phyloP scores from a whole-genome alignment of 2,113 vertebrate species.

The Sinocyclocheilus anophthalmus region DNA sequence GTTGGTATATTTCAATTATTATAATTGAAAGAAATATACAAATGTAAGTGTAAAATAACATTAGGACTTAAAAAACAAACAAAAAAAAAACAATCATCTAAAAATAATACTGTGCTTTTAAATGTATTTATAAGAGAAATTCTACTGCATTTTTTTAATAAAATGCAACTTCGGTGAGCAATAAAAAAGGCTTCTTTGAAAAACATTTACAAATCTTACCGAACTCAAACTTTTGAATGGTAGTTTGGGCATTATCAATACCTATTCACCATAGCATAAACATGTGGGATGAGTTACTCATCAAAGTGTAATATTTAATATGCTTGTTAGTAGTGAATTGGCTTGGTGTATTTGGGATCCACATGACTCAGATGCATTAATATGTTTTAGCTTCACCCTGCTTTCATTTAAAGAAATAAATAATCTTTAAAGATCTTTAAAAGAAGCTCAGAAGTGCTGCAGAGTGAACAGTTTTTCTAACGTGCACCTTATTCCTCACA shows the following conservation, averaged over 20 bases:
- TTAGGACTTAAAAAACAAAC: no score
- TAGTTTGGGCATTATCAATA: background rate
- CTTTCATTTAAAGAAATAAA: slow-evolving; percentile 36
- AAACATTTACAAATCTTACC: background rate
- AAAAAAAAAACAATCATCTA: background rate
- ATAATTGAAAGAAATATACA: background rate
- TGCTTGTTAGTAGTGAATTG: background rate
- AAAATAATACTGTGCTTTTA: background rate
- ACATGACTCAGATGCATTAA: background rate
- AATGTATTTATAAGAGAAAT: background rate
- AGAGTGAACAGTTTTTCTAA: slow-evolving; percentile 13
- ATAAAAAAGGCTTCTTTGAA: no score
- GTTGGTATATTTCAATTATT: background rate
- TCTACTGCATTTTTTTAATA: no score
- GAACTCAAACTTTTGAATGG: background rate
- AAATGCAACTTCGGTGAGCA: no score
- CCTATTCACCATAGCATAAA: background rate
- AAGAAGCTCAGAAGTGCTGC: background rate
- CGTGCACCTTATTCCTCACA: slow-evolving; percentile 62
- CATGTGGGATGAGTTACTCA: background rate
- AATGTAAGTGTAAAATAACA: background rate
- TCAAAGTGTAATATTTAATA: background rate
- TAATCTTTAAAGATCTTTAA: background rate
- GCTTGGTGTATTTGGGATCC: background rate
- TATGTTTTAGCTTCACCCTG: slow-evolving; percentile 1